Evolutionary conservation across 2,888 invertebrate species (phyloP), one percentile per base, ranked within the genome.

Genomic region (Alloplasta piceator): DNA sequence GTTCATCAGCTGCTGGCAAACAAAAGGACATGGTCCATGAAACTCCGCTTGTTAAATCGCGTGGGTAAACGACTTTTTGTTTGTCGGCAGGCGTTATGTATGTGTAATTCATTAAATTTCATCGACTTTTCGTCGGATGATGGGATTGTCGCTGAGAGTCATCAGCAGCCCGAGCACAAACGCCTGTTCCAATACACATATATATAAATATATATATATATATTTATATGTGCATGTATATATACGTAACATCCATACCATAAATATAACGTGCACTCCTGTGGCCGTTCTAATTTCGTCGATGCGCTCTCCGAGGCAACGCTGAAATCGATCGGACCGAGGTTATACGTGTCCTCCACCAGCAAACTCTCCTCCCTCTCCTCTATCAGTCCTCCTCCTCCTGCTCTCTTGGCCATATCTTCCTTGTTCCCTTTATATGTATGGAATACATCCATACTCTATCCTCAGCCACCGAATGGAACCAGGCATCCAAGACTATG

Each of bases 261-360:
- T 48, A 67, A 74, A 67, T 73, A 77, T 70, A 77, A 73, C 38
- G 58, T 77, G 73, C 72, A 58, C 64, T 77, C 68, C 80, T 73
- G 74, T 74, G 80, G 63, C 55, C 68, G 80, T 80, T 80, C 80
- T 80, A 80, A 80, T 80, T 77, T 80, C 70, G 80, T 80, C 80
- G 77, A 80, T 80, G 80, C 72, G 80, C 80, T 77, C 80, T 73
- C 63, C 68, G 80, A 77, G 80, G 68, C 77, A 77, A 77, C 77
- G 73, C 77, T 77, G 80, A 80, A 80, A 80, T 80, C 80, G 80
- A 80, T 80, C 73, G 73, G 64, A 43, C 68, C 80, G 80, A 80
- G 80, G 80, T 80, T 80, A 77, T 80, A 80, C 77, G 80, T 73
- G 43, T 80, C 72, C 77, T 66, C 66, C 43, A 76, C 58, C 72